Conservation (phyloP, 2,113 vertebrate species). For the Steatornis caripensis region DNA sequence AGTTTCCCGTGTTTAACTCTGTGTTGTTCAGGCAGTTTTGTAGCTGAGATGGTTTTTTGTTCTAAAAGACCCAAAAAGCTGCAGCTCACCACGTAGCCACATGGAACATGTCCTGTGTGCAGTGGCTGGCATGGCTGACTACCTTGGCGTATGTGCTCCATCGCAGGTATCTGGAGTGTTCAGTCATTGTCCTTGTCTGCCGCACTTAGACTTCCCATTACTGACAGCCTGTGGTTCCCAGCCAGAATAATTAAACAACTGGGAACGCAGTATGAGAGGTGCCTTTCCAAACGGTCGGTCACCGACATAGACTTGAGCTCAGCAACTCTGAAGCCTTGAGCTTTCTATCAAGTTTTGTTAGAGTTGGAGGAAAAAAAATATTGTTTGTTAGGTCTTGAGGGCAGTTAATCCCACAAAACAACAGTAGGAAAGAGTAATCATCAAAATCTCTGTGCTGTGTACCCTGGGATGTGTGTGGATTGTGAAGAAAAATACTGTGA, state of each 20-base stretch:
- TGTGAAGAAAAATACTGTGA: neutral
- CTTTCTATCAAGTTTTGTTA: neutral
- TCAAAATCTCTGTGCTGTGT: neutral
- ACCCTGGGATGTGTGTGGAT: neutral
- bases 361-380: neutral
- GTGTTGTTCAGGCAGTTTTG: neutral
- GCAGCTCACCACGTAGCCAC: neutral
- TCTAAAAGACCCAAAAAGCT: neutral
- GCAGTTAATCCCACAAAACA: neutral
- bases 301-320: neutral
- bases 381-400: neutral
- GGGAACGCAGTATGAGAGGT: neutral
- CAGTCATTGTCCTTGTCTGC: neutral
- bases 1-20: neutral
- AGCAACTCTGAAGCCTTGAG: constrained; percentile 9
- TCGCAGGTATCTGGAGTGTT: neutral
- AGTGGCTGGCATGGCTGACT: fast-evolving
- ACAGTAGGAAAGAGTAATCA: neutral
- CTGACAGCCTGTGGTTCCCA: neutral
- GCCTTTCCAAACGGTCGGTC: neutral
- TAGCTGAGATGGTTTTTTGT: neutral
- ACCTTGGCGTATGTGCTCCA: neutral
- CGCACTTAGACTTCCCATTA: neutral
- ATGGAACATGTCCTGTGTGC: neutral
- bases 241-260: neutral